Evolutionary conservation across 2,113 vertebrate species (phyloP), one percentile per base, ranked within the genome.

Genomic region (Aptenodytes patagonicus): DNA sequence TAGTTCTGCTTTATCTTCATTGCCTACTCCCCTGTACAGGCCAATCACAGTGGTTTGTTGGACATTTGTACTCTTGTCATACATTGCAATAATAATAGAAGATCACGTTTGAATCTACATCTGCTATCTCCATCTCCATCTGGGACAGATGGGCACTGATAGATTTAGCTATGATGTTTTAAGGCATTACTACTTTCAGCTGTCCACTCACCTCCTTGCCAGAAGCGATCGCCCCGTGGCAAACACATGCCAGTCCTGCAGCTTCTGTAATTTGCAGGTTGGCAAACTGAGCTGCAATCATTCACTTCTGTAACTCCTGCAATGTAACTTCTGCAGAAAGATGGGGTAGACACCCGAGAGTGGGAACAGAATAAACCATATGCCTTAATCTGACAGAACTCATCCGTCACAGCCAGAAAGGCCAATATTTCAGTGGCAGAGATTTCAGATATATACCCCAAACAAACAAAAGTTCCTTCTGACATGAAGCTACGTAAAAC

Each of bases 161-260:
- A 49, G n/a, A 70, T 75, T 44, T 44, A 87, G 40, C n/a, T 47
- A 14, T 38, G 47, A 52, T 46, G 40, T 42, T 64, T 75, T 36
- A 83, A 46, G 34, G 71, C 55, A 46, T 51, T 70, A 32, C 57
- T 25, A 21, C 66, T 78, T 28, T 83, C 55, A 70, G 55, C 25
- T 57, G 34, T 19, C 57, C 52, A 22, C 47, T 62, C 64, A 25
- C 31, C 46, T 44, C 76, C 73, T 51, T 42, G 42, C 57, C 32
- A 70, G 46, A 65, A 29, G 32, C 22, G 51, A 61, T 38, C 0
- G 2, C 10, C 29, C 40, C 2, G 0, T 28, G 51, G 26, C 0
- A 1, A 82, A 72, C 36, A 32, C 21, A 1, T 13, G 21, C 49
- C 73, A 71, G 54, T 68, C 52, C 68, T 52, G 47, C 64, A 69